These are phyloP conservation scores for Rhinogobius similis DNA, from an alignment of 2,113 vertebrate species.

Conservation along the genomic window DNA sequence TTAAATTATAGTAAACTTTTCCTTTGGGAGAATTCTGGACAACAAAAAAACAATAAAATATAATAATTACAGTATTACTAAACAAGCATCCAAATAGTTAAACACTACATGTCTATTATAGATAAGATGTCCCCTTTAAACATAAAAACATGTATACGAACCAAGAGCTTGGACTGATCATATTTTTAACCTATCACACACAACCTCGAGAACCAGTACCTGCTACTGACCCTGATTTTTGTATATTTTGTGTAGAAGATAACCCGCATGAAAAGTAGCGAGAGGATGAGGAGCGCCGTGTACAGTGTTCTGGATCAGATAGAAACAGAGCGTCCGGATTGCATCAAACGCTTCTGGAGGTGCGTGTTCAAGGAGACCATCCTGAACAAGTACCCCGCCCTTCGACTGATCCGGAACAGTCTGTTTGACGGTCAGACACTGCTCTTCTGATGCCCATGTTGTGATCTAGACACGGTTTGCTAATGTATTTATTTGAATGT, in stretches of 20 bases:
- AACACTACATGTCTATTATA: too few species aligned
- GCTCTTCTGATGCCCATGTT: not conserved
- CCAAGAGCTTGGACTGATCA: too few species aligned
- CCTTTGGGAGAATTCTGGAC: too few species aligned
- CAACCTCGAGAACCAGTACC: too few species aligned
- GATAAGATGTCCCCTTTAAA: too few species aligned
- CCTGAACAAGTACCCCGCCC: slow-evolving; percentile 48
- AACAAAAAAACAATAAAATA: too few species aligned
- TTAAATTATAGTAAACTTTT: too few species aligned
- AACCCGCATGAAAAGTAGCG: slow-evolving; percentile 49
- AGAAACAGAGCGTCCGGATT: slow-evolving; percentile 36
- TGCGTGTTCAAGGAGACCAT: slow-evolving; percentile 66
- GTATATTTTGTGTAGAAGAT: slow-evolving; percentile 56
- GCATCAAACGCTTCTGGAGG: slow-evolving; percentile 60
- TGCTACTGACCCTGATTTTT: not conserved
- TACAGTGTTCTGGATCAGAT: slow-evolving; percentile 68
- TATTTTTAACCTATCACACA: too few species aligned
- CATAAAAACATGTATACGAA: too few species aligned
- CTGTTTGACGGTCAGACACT: slow-evolving; percentile 66
- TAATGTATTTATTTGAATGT: not conserved
- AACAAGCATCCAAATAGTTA: too few species aligned
- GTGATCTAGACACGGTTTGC: not conserved
- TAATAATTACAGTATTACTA: too few species aligned
- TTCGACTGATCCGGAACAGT: slow-evolving; percentile 45
- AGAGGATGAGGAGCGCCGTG: slow-evolving; percentile 22